phyloP scores from a whole-genome alignment of 1,140 invertebrate species.

The Drosophila tani region DNA sequence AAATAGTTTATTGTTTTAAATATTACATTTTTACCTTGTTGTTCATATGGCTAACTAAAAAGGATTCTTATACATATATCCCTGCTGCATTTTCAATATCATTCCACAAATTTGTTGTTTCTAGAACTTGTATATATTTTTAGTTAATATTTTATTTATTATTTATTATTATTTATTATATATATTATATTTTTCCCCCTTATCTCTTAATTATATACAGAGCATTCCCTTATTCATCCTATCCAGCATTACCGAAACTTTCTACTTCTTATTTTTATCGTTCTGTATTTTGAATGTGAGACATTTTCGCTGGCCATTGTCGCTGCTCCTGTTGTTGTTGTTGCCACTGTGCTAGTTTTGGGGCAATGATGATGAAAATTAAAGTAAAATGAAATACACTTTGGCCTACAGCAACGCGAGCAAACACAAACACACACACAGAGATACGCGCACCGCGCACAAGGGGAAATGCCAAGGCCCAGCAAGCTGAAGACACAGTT shows the following conservation, averaged over 20 bases:
- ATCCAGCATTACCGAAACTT: neutral
- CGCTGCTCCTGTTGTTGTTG: slow-evolving; percentile 18
- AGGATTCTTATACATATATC: too few species aligned
- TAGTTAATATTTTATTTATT: too few species aligned
- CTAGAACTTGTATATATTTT: neutral
- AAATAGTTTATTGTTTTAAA: neutral
- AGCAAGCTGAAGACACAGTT: slow-evolving; percentile 65
- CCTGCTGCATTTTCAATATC: neutral
- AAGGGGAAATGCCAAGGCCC: slow-evolving; percentile 28
- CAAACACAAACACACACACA: slow-evolving; percentile 19
- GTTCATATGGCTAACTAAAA: neutral
- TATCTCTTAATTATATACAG: slow-evolving; percentile 8
- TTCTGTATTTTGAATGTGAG: slow-evolving; percentile 78
- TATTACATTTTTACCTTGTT: neutral
- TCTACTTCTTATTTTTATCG: slow-evolving; percentile 74
- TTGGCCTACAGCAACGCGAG: slow-evolving; percentile 42
- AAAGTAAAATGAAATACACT: slow-evolving; percentile 83
- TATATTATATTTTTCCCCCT: neutral
- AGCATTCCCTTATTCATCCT: slow-evolving; percentile 21
- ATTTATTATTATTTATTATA: neutral
- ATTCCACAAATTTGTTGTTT: neutral
- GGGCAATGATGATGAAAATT: slow-evolving; percentile 81
- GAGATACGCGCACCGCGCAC: neutral
- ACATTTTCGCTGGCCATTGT: slow-evolving; percentile 58
- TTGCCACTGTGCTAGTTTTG: slow-evolving; percentile 70